These are phyloP conservation scores for Tricholaema leucomelas DNA, from an alignment of 2,113 vertebrate genomes.

Conservation along the genomic window DNA sequence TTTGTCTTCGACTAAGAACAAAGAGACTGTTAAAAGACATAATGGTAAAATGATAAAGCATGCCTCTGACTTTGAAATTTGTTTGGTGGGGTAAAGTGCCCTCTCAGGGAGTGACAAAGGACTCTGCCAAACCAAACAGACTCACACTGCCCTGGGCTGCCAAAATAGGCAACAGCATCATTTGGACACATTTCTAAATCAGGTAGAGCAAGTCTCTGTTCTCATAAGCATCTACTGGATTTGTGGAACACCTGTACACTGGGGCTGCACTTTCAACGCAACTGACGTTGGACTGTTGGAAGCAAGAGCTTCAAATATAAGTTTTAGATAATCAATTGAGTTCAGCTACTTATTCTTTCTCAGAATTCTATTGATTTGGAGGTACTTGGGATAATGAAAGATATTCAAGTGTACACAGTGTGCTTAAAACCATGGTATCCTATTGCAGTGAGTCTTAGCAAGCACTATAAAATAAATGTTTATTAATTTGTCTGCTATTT, in stretches of 20 bases:
- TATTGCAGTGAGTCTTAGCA: background rate
- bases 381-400: background rate
- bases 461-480: background rate
- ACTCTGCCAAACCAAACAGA: background rate
- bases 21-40: background rate
- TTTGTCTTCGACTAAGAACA: background rate
- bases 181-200: background rate
- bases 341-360: background rate
- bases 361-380: background rate
- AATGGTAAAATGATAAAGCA: background rate
- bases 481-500: background rate
- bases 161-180: background rate
- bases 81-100: background rate
- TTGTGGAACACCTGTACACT: background rate
- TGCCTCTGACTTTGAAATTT: background rate
- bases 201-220: background rate
- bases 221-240: background rate
- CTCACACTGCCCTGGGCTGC: background rate
- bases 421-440: background rate
- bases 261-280: background rate
- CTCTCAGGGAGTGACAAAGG: background rate
- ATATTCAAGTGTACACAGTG: background rate
- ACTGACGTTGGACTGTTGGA: background rate
- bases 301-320: background rate
- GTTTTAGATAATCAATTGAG: background rate